Evolutionary conservation across 2,113 vertebrate genomes (phyloP).

Genomic region (Geococcyx californianus): DNA sequence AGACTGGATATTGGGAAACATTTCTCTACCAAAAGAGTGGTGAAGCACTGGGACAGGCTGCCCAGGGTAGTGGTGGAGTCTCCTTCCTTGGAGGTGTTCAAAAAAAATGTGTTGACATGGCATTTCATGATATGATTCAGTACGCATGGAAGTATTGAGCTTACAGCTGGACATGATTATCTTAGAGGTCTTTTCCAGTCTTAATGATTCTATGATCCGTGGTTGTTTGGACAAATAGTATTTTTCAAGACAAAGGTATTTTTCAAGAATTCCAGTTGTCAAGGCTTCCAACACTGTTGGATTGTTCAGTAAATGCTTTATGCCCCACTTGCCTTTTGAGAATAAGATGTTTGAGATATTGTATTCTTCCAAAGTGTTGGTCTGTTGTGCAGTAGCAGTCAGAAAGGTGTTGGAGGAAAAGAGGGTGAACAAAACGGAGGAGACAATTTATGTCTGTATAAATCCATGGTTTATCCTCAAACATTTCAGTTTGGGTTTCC

Average conservation of each 20-base stretch:
- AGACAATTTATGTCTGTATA: neutral
- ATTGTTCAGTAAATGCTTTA: neutral
- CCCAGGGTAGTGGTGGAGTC: too few relatives aligned
- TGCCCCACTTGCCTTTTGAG: neutral
- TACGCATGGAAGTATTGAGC: too few relatives aligned
- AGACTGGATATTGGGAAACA: too few relatives aligned
- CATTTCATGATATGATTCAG: too few relatives aligned
- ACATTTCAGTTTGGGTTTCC: neutral
- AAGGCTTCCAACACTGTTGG: neutral
- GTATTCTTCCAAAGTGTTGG: neutral
- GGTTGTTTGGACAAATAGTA: neutral
- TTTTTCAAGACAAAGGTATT: neutral
- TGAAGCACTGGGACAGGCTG: too few relatives aligned
- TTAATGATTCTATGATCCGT: too few relatives aligned
- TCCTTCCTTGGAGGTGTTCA: too few relatives aligned
- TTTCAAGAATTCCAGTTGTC: neutral
- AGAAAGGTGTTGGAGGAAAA: neutral
- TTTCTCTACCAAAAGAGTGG: too few relatives aligned
- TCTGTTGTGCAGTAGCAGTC: neutral
- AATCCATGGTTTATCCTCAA: neutral
- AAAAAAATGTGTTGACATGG: too few relatives aligned
- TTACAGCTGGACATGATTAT: too few relatives aligned
- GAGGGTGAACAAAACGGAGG: neutral
- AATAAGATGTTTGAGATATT: neutral
- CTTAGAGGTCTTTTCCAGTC: too few relatives aligned